Percentiles rank a stretch among this genome's conserved stretches.
Evolutionary conservation across 2,888 invertebrate genomes (phyloP).

Genomic region (Caenorhabditis drosophilae): DNA sequence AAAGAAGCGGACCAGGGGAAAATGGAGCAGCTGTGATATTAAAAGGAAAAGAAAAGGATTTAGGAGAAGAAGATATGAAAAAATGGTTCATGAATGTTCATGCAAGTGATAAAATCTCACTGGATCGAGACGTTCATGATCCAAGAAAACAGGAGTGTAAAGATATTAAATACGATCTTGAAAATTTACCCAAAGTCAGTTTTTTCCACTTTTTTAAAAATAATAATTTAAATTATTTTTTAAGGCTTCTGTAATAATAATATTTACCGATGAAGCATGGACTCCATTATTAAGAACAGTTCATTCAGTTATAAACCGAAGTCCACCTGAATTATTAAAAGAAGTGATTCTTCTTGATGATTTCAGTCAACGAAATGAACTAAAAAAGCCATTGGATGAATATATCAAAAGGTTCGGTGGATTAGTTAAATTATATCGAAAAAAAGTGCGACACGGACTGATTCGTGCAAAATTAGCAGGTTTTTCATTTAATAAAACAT

Average conservation of each 20-base stretch:
- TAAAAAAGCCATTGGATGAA: slow-evolving; percentile 80
- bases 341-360: slow-evolving; percentile 96
- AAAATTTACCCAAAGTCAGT: slow-evolving; percentile 33
- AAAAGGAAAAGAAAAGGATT: slow-evolving; percentile 42
- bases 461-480: slow-evolving; percentile 85
- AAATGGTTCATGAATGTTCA: slow-evolving; percentile 66
- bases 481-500: no score
- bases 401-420: slow-evolving; percentile 76
- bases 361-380: slow-evolving; percentile 77
- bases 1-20: slow-evolving; percentile 52
- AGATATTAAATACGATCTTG: slow-evolving; percentile 74
- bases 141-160: slow-evolving; percentile 70
- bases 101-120: slow-evolving; percentile 71
- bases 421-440: slow-evolving; percentile 78
- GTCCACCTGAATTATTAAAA: slow-evolving; percentile 78
- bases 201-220: no score
- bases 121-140: slow-evolving; percentile 71
- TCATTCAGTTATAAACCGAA: slow-evolving; percentile 85
- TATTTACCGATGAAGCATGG: slow-evolving; percentile 91
- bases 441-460: slow-evolving; percentile 82
- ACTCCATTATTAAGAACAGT: slow-evolving; percentile 78
- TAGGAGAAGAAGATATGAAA: slow-evolving; percentile 56
- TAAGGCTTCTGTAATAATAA: slow-evolving; percentile 74
- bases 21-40: slow-evolving; percentile 50
- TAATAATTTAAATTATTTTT: no score